phyloP scores from a whole-genome alignment of 2,888 invertebrate species.

The Gandaritis pyraliata region DNA sequence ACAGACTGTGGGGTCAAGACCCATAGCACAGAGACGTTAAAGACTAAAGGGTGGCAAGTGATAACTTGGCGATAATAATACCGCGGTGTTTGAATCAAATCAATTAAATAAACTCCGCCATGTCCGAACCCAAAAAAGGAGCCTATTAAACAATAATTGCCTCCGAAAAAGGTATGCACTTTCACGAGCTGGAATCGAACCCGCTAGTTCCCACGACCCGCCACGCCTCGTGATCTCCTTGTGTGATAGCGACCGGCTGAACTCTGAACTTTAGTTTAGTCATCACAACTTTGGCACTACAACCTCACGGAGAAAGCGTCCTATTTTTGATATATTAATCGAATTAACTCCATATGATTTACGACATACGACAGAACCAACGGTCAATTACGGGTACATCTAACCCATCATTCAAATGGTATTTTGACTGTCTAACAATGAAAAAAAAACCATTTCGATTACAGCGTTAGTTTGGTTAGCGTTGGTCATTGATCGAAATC shows the following conservation, averaged over 20 bases:
- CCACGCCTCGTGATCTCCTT: constrained; percentile 26
- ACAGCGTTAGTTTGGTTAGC: too few species aligned
- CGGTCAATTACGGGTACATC: not conserved
- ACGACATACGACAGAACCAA: not conserved
- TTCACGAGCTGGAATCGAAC: constrained; percentile 47
- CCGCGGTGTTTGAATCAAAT: constrained; percentile 13
- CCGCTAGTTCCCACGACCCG: constrained; percentile 49
- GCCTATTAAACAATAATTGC: constrained; percentile 45
- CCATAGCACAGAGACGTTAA: too few species aligned
- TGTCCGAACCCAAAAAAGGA: constrained; percentile 25
- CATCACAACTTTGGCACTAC: constrained; percentile 12
- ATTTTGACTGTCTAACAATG: too few species aligned
- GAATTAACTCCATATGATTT: not conserved
- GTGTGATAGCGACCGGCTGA: constrained; percentile 22
- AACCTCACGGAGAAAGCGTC: not conserved
- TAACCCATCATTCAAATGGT: too few species aligned
- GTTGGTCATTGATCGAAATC: too few species aligned
- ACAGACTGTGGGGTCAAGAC: too few species aligned
- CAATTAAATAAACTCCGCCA: constrained; percentile 23
- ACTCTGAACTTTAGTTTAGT: constrained; percentile 24
- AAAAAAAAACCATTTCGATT: too few species aligned
- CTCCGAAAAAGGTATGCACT: constrained; percentile 51
- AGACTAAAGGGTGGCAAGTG: too few species aligned
- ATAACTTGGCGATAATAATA: not conserved
- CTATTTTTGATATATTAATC: too few species aligned